A percentile compares a stretch with the other conserved stretches of the same genome.
Evolutionary conservation across 2,888 invertebrate genomes (phyloP).

Genomic region (Torymus aiolomorphi): DNA sequence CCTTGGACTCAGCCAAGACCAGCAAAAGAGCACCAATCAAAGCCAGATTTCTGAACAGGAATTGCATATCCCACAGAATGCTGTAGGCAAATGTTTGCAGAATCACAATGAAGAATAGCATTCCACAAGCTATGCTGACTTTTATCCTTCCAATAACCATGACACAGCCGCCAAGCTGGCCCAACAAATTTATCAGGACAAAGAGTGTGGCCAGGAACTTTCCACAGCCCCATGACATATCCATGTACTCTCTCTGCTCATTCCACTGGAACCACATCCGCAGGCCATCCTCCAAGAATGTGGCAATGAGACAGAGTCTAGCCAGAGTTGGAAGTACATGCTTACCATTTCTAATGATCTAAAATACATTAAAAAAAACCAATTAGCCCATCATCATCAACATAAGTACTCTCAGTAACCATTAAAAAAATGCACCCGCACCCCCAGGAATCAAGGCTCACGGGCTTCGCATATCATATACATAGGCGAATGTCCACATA

Average conservation of each 20-base stretch:
- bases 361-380: constrained; percentile 54
- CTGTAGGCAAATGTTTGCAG: constrained; percentile 97
- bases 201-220: constrained; percentile 95
- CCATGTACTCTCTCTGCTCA: constrained; percentile 98
- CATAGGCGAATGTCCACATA: too few species aligned
- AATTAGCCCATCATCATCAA: constrained; percentile 8
- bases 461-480: neutral
- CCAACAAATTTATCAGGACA: constrained; percentile 95
- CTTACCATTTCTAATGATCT: constrained; percentile 96
- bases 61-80: constrained; percentile 98
- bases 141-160: constrained; percentile 96
- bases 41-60: constrained; percentile 96
- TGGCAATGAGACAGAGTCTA: constrained; percentile 96
- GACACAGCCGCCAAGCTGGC: constrained; percentile 96
- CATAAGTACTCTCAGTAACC: too few species aligned
- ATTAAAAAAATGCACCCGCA: too few species aligned
- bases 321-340: constrained; percentile 96
- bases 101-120: constrained; percentile 96
- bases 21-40: constrained; percentile 97
- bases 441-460: too few species aligned
- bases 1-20: constrained; percentile 96
- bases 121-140: constrained; percentile 93
- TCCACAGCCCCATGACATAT: constrained; percentile 97
- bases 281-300: constrained; percentile 98
- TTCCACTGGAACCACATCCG: constrained; percentile 99